These are phyloP conservation scores for Scaptomyza cyrtandrae DNA, from an alignment of 2,888 invertebrate genomes.

Conservation along the genomic window DNA sequence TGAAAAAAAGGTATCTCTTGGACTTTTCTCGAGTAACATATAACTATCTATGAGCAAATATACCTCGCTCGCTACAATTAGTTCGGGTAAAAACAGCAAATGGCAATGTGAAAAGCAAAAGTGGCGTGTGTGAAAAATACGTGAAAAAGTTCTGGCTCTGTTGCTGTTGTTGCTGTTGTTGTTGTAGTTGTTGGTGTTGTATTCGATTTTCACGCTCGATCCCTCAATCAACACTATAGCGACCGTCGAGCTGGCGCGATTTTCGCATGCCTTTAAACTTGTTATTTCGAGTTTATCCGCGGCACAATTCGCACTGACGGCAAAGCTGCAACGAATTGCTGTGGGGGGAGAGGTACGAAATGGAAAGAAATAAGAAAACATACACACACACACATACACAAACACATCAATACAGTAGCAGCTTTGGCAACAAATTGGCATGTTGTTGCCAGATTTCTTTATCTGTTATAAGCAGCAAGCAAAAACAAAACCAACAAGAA, in stretches of 20 bases:
- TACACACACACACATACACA: too few species aligned
- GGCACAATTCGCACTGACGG: conserved; percentile 50
- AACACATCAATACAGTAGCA: conserved; percentile 39
- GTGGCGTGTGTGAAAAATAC: conserved; percentile 70
- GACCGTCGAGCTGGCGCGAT: conserved; percentile 35
- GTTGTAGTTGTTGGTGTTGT: conserved; percentile 27
- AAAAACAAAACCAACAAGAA: conserved; percentile 33
- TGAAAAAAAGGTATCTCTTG: too few species aligned
- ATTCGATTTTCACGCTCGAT: conserved; percentile 75
- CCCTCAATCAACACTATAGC: conserved; percentile 71
- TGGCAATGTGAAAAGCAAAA: conserved; percentile 60
- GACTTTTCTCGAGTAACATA: too few species aligned
- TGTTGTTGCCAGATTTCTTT: conserved; percentile 78
- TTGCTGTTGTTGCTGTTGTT: conserved; percentile 5
- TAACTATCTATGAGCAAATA: not conserved
- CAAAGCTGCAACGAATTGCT: conserved; percentile 27
- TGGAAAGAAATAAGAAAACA: not conserved
- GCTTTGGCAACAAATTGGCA: conserved; percentile 69
- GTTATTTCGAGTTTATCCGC: conserved; percentile 76
- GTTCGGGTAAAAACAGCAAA: conserved; percentile 35
- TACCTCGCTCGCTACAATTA: conserved; percentile 4
- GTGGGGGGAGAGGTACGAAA: not conserved
- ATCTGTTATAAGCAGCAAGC: conserved; percentile 65
- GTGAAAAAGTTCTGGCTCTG: conserved; percentile 56
- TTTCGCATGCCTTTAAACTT: conserved; percentile 76